These are phyloP conservation scores for Arnoldichthys spilopterus DNA, from an alignment of 2,797 vertebrate genomes.

Conservation along the genomic window DNA sequence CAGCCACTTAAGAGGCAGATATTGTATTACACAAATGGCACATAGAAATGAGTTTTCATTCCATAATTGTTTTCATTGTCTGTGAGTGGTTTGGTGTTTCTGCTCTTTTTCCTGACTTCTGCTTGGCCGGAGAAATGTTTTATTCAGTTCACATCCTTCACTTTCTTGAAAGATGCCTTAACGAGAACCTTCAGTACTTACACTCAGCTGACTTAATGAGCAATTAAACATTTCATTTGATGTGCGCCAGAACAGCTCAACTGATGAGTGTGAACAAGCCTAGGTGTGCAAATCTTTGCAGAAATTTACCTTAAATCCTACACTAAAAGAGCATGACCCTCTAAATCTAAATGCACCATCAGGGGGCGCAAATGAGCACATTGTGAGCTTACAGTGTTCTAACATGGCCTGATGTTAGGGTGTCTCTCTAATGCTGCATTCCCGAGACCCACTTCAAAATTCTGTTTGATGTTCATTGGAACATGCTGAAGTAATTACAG, in stretches of 20 bases:
- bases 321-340: not conserved
- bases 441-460: constrained; percentile 8
- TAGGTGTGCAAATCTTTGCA: not conserved
- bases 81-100: not conserved
- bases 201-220: not conserved
- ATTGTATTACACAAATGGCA: not conserved
- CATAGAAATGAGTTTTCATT: constrained; percentile 1
- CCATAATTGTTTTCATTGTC: not conserved
- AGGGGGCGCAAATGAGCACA: not conserved
- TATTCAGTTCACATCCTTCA: not conserved
- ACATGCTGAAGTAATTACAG: constrained; percentile 32
- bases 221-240: not conserved
- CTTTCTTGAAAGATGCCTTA: constrained; percentile 3
- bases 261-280: not conserved
- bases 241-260: not conserved
- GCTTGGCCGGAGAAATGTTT: constrained; percentile 16
- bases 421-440: constrained; percentile 11
- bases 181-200: not conserved
- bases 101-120: not conserved
- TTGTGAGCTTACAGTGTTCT: not conserved
- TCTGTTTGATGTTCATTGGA: constrained; percentile 22
- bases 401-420: not conserved
- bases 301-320: not conserved
- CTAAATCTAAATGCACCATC: not conserved
- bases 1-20: constrained; percentile 5